Evolutionary conservation across 2,797 vertebrate species (phyloP).

Genomic region (Ctenosaura bakeri): DNA sequence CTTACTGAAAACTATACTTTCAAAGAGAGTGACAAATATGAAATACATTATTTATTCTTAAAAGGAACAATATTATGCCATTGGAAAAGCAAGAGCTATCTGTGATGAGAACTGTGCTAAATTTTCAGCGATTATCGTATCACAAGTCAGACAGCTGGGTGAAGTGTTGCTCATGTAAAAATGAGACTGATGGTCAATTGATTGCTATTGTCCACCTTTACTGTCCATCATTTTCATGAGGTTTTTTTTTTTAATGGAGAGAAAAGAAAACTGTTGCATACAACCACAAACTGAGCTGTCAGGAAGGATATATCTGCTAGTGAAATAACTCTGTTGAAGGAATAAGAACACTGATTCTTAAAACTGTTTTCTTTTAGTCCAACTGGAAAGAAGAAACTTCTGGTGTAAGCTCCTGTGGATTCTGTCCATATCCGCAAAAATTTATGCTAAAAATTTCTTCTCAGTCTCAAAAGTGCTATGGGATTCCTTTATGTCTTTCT

Average conservation of each 20-base stretch:
- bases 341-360: neutral
- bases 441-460: no score
- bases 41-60: conserved; percentile 29
- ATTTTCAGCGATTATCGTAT: neutral
- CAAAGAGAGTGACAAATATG: conserved; percentile 13
- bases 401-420: no score
- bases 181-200: neutral
- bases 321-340: neutral
- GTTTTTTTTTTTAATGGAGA: neutral
- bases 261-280: conserved; percentile 1
- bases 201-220: neutral
- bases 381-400: neutral
- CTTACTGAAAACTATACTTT: conserved; percentile 46
- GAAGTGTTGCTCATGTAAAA: neutral
- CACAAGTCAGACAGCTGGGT: neutral
- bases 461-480: no score
- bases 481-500: no score
- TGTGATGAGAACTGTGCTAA: conserved; percentile 27
- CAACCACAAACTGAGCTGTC: neutral
- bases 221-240: neutral
- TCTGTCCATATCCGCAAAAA: no score
- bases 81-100: conserved; percentile 2
- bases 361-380: neutral
- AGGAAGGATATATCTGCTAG: neutral
- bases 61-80: conserved; percentile 26